Conservation (phyloP, 2,888 invertebrate genomes). For the Andricus curvator region DNA sequence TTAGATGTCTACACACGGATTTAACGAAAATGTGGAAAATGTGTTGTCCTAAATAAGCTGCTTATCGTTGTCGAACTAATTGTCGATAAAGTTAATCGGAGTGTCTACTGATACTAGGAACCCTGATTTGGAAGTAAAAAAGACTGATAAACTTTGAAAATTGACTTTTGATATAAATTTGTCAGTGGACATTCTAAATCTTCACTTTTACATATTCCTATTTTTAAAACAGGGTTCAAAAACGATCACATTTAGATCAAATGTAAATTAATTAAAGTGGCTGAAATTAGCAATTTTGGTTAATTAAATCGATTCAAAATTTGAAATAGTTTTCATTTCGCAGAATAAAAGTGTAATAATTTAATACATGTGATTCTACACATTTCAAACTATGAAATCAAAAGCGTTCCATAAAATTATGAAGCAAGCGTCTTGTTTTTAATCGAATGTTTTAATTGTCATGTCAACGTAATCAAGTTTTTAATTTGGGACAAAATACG, state of each 20-base stretch:
- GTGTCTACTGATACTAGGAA: constrained; percentile 18
- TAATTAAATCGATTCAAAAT: not conserved
- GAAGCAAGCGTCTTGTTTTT: no score
- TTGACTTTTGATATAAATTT: not conserved
- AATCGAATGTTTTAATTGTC: no score
- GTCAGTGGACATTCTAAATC: not conserved
- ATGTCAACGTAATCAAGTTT: not conserved
- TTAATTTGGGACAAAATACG: not conserved
- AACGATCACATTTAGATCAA: not conserved
- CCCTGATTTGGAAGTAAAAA: not conserved
- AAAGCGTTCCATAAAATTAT: no score
- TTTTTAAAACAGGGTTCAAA: not conserved
- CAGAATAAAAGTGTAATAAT: not conserved
- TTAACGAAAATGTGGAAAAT: constrained; percentile 19
- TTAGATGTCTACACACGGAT: constrained; percentile 28
- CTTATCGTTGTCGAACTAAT: constrained; percentile 34
- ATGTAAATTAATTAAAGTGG: no score
- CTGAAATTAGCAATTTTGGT: no score
- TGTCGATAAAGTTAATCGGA: constrained; percentile 17
- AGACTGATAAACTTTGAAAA: not conserved
- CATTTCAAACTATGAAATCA: no score
- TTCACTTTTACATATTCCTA: not conserved
- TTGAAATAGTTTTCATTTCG: not conserved
- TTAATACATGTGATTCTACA: no score
- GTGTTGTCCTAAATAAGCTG: constrained; percentile 37